Percentiles rank a stretch among this genome's conserved stretches.
Conservation (phyloP, 2,797 vertebrate genomes). For the Vespertilio murinus region DNA sequence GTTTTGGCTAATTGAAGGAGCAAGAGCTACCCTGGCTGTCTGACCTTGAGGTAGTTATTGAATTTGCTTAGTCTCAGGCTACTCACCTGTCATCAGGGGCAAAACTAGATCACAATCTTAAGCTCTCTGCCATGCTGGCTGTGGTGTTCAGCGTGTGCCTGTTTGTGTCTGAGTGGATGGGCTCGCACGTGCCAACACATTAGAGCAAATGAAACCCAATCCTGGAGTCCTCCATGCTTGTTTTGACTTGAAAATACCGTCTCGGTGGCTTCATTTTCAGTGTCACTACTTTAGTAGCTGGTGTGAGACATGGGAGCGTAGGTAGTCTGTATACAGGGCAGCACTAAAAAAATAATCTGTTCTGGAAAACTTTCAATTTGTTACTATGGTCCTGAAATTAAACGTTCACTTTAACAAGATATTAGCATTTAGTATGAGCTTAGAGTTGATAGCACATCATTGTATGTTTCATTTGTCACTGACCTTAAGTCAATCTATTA, state of each 20-base stretch:
- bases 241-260: background rate
- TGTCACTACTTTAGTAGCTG: background rate
- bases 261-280: background rate
- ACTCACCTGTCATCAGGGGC: background rate
- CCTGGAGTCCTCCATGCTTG: background rate
- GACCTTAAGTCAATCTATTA: background rate
- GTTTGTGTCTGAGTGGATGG: background rate
- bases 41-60: constrained; percentile 46
- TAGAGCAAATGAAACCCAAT: background rate
- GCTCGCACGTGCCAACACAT: background rate
- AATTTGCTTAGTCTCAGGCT: background rate
- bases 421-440: background rate
- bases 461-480: background rate
- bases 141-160: background rate
- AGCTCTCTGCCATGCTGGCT: background rate
- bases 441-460: background rate
- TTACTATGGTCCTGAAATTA: background rate
- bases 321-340: background rate
- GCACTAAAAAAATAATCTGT: background rate
- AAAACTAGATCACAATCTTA: constrained; percentile 39
- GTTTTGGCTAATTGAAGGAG: background rate
- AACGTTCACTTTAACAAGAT: background rate
- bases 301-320: background rate
- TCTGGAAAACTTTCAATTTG: background rate
- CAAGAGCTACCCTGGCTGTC: background rate